Evolutionary conservation across 2,113 vertebrate species (phyloP), one percentile per base, ranked within the genome.

Genomic region (Verasper variegatus): DNA sequence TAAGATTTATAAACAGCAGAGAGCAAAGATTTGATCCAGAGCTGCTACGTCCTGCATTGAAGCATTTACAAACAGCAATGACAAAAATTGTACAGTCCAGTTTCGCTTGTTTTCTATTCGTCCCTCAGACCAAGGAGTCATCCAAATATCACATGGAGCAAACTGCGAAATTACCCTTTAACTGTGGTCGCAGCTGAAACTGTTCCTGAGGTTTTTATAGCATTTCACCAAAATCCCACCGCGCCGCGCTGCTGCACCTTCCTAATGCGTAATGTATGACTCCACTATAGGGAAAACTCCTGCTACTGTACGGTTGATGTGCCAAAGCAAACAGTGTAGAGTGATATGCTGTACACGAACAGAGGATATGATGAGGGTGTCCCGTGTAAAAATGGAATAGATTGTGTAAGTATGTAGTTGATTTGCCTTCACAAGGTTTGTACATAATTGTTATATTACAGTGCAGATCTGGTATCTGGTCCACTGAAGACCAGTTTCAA

Each of bases 401-500:
- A 52, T 54, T 84, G 71, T 88, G 81, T 82, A 85, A 87, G 65
- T 90, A 84, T 86, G 61, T 83, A 75, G 65, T 74, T 58, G 70
- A 83, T 71, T 31, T 61, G 82, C 82, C 82, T 80, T 71, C 64
- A 71, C n/a, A 51, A 80, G 88, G 77, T 73, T 67, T 92, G 90
- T 91, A 92, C 57, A 93, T 90, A 89, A 37, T 81, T 89, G 76
- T 85, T 86, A 59, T 80, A 81, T 88, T 59, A 72, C 77, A 88
- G 78, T 86, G 78, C 88, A 89, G 83, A 90, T 88, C 86, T 91
- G 86, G 85, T 85, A 86, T 91, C 86, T 89, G 88, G 89, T 88
- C 86, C 73, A 83, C 68, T 78, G 79, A 82, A 84, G 88, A 80
- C 88, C 88, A 86, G 80, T 67, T 74, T 90, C 57, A 88, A 89